Percentiles rank a stretch among this genome's conserved stretches.
Evolutionary conservation across 1,140 invertebrate genomes (phyloP).

Genomic region (Drosophila kikkawai): DNA sequence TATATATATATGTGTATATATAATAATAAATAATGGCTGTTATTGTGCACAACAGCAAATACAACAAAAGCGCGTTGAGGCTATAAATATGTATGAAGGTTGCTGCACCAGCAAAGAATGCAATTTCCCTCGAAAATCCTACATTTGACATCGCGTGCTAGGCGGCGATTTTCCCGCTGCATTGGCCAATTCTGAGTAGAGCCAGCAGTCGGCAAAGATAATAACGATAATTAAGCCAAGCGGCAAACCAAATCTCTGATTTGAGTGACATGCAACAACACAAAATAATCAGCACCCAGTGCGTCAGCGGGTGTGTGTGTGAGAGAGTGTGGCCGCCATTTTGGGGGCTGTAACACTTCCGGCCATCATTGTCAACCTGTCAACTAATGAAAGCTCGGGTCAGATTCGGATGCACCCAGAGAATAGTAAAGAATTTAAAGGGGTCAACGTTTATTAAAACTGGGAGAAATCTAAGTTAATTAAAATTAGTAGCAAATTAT

Average conservation of each 20-base stretch:
- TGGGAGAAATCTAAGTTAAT: background rate
- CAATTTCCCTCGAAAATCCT: conserved; percentile 45
- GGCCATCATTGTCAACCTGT: conserved; percentile 71
- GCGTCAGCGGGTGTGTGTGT: conserved; percentile 22
- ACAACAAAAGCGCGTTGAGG: conserved; percentile 76
- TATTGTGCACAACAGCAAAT: conserved; percentile 63
- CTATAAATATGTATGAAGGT: conserved; percentile 81
- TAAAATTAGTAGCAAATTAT: background rate
- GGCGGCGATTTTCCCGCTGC: conserved; percentile 71
- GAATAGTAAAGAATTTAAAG: background rate
- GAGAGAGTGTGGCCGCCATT: conserved; percentile 51
- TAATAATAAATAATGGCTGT: conserved; percentile 55
- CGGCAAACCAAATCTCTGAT: conserved; percentile 78
- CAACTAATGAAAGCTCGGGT: conserved; percentile 37
- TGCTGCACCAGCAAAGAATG: conserved; percentile 76
- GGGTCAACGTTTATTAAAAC: background rate
- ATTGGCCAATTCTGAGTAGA: conserved; percentile 73
- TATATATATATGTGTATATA: conserved; percentile 27
- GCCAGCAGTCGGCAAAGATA: conserved; percentile 49
- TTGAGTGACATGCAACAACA: conserved; percentile 78
- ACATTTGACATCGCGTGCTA: conserved; percentile 77
- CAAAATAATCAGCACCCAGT: conserved; percentile 54
- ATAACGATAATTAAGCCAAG: conserved; percentile 80
- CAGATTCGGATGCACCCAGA: conserved; percentile 29
- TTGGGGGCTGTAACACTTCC: conserved; percentile 67